Evolutionary conservation across 2,888 invertebrate genomes (phyloP).

Genomic region (Aromia moschata): DNA sequence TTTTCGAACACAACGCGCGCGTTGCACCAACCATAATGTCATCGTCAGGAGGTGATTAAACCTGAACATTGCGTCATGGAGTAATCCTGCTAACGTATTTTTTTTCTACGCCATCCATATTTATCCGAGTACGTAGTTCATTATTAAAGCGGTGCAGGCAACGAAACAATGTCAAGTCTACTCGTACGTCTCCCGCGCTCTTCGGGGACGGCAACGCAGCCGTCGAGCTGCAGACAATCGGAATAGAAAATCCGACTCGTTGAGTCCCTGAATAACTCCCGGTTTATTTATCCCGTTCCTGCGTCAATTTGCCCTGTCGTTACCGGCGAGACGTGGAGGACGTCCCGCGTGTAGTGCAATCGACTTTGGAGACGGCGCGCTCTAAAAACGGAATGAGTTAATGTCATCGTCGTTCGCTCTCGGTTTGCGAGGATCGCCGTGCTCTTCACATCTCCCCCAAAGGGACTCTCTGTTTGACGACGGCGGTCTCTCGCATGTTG

Average conservation of each 20-base stretch:
- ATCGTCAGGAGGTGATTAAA: too few relatives aligned
- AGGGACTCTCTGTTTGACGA: conserved; percentile 3
- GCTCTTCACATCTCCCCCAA: conserved; percentile 14
- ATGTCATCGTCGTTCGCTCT: conserved; percentile 22
- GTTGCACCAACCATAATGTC: too few relatives aligned
- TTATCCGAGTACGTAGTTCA: background rate
- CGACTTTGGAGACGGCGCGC: conserved; percentile 17
- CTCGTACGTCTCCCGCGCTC: conserved; percentile 20
- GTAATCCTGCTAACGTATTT: too few relatives aligned
- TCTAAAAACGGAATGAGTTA: conserved; percentile 23
- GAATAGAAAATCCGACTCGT: conserved; percentile 41
- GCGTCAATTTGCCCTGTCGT: conserved; percentile 38
- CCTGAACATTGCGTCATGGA: too few relatives aligned
- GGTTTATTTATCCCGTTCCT: conserved; percentile 43
- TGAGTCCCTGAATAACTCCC: conserved; percentile 39
- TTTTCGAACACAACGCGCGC: too few relatives aligned
- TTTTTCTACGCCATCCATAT: too few relatives aligned
- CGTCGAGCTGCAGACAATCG: conserved; percentile 40
- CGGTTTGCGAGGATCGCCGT: conserved; percentile 8
- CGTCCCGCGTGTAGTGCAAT: conserved; percentile 21
- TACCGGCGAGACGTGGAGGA: conserved; percentile 8
- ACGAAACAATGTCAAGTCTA: conserved; percentile 21
- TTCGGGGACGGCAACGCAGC: conserved; percentile 28
- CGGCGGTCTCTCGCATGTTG: too few relatives aligned
- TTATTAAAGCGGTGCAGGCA: conserved; percentile 1